Conservation (phyloP, 2,797 vertebrate species). For the Bradypus variegatus region DNA sequence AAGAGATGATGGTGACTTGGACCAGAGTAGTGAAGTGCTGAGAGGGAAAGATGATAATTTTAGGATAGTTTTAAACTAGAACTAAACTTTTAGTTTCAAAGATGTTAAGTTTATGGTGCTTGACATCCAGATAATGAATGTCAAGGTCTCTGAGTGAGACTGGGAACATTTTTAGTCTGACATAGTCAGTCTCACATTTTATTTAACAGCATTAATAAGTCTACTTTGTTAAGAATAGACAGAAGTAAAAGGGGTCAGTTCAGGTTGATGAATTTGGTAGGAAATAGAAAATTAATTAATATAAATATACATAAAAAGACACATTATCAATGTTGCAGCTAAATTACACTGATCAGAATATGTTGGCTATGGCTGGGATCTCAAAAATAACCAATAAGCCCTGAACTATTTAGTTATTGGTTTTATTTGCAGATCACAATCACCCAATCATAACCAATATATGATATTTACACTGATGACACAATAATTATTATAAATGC, state of each 20-base stretch:
- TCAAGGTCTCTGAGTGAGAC: background rate
- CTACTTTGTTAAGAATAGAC: background rate
- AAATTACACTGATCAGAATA: background rate
- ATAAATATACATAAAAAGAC: background rate
- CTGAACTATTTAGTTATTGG: background rate
- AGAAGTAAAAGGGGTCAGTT: background rate
- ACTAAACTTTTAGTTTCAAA: background rate
- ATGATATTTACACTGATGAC: background rate
- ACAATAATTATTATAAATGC: no score
- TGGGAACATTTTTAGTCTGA: background rate
- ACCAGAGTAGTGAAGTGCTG: background rate
- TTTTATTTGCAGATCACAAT: background rate
- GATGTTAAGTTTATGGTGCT: background rate
- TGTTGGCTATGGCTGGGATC: background rate
- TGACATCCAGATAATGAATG: background rate
- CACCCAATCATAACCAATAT: background rate
- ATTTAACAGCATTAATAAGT: background rate
- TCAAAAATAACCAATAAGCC: background rate
- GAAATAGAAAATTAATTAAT: background rate
- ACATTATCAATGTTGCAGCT: background rate
- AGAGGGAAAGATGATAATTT: background rate
- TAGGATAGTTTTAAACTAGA: no score
- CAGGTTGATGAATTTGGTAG: background rate
- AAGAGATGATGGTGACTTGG: background rate
- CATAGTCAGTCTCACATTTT: background rate